These are phyloP conservation scores for Cataglyphis hispanica DNA, from an alignment of 1,140 invertebrate genomes.

Conservation along the genomic window DNA sequence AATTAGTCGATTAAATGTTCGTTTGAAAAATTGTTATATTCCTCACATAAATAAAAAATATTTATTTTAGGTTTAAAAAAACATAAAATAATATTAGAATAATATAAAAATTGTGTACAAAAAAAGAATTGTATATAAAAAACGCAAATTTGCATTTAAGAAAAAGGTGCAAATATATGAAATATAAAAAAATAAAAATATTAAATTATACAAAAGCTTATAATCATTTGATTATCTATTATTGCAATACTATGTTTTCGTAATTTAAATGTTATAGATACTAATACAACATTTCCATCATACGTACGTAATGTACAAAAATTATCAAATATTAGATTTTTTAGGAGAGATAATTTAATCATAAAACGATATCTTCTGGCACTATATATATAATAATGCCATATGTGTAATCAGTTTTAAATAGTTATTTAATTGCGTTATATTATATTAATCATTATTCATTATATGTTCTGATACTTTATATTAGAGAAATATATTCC, in stretches of 20 bases:
- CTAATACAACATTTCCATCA: neutral
- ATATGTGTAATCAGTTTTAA: neutral
- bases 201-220: constrained; percentile 2
- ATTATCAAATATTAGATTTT: neutral
- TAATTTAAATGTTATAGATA: neutral
- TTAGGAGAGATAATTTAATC: no score
- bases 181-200: no score
- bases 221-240: neutral
- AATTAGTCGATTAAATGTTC: constrained; percentile 20
- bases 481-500: constrained; percentile 2
- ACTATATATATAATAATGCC: neutral
- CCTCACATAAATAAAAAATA: neutral
- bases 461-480: neutral
- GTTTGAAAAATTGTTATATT: constrained; percentile 9
- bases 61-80: neutral
- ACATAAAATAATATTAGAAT: neutral
- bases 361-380: no score
- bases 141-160: neutral
- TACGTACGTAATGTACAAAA: neutral
- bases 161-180: neutral
- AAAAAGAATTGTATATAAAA: constrained; percentile 1
- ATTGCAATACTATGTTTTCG: constrained; percentile 5
- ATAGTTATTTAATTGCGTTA: neutral
- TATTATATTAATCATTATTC: neutral
- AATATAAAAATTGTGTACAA: constrained; percentile 9